These are phyloP conservation scores for Xyrauchen texanus DNA, from an alignment of 2,113 vertebrate species.

Conservation along the genomic window DNA sequence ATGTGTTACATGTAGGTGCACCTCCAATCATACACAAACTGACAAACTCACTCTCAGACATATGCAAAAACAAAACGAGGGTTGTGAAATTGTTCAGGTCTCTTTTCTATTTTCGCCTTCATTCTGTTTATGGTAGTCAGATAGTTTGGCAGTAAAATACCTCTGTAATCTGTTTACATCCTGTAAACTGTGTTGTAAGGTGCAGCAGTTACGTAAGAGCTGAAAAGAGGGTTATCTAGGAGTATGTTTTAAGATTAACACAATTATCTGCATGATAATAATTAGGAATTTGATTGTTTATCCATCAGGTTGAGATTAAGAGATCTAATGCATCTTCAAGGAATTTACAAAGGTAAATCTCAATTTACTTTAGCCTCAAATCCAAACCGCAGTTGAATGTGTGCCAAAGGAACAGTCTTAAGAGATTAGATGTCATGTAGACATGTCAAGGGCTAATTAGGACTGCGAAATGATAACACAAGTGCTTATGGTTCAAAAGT, in stretches of 20 bases:
- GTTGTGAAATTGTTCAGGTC: neutral
- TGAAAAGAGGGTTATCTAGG: neutral
- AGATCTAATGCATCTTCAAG: no score
- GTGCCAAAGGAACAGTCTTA: no score
- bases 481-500: no score
- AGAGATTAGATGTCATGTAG: no score
- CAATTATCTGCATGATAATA: neutral
- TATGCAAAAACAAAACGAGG: neutral
- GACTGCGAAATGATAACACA: no score
- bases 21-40: neutral
- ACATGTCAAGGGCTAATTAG: neutral
- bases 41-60: neutral
- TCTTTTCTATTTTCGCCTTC: neutral
- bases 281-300: no score
- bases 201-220: neutral
- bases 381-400: no score
- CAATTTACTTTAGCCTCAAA: no score
- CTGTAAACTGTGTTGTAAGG: neutral
- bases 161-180: slow-evolving; percentile 20
- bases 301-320: no score
- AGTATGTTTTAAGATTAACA: neutral
- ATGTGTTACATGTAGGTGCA: no score
- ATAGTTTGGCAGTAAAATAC: neutral
- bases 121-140: neutral
- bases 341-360: no score